A percentile compares a stretch with the other conserved stretches of the same genome.
phyloP scores from a whole-genome alignment of 1,140 invertebrate species.

The Orussus abietinus region DNA sequence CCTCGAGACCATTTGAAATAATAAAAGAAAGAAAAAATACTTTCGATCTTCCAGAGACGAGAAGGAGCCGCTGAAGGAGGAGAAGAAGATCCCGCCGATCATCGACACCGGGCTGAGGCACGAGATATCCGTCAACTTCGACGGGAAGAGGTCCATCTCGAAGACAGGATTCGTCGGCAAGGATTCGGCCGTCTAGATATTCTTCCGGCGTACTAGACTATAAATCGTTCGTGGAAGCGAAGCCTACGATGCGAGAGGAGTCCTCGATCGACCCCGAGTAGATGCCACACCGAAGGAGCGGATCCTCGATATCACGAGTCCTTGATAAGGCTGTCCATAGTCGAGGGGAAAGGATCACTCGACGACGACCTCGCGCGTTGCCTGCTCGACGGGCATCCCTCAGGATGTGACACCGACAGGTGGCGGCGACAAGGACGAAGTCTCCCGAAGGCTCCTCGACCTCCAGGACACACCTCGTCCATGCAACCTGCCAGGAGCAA shows the following conservation, averaged over 20 bases:
- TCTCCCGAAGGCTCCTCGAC: no score
- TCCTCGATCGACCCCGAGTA: no score
- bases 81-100: conserved; percentile 57
- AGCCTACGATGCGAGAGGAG: conserved; percentile 20
- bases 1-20: background rate
- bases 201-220: conserved; percentile 56
- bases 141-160: conserved; percentile 72
- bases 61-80: conserved; percentile 72
- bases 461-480: no score
- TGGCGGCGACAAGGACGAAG: no score
- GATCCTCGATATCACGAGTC: no score
- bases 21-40: conserved; percentile 16
- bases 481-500: no score
- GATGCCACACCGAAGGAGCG: no score
- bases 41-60: conserved; percentile 72
- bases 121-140: conserved; percentile 74
- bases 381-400: no score
- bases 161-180: conserved; percentile 79
- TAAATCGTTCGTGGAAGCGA: conserved; percentile 36
- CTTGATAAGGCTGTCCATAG: no score
- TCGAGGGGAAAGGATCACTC: no score
- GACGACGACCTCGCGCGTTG: no score
- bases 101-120: conserved; percentile 65
- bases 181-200: conserved; percentile 76
- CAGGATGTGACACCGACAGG: no score